A percentile compares a stretch with the other conserved stretches of the same genome.
phyloP scores from a whole-genome alignment of 2,113 vertebrate genomes.

The Serinus canaria region DNA sequence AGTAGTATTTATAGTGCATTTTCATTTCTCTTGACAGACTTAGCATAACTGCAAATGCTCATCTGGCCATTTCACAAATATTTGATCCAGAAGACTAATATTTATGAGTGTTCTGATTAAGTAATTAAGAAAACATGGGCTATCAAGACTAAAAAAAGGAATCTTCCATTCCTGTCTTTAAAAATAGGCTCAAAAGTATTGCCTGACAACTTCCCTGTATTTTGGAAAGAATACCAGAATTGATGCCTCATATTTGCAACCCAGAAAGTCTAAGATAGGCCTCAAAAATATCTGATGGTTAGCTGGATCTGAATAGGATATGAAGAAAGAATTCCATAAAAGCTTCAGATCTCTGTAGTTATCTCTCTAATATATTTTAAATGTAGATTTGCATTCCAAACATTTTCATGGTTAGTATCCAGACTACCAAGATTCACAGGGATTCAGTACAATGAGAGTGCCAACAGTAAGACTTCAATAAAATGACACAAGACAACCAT shows the following conservation, averaged over 20 bases:
- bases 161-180: background rate
- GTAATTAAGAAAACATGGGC: slow-evolving; percentile 27
- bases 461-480: background rate
- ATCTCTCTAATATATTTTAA: background rate
- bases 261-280: background rate
- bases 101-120: slow-evolving; percentile 21
- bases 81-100: slow-evolving; percentile 1
- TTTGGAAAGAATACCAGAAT: background rate
- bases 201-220: background rate
- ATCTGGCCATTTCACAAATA: slow-evolving; percentile 11
- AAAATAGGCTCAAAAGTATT: background rate
- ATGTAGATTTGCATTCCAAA: background rate
- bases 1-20: background rate
- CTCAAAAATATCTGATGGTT: background rate
- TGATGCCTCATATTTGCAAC: background rate
- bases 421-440: background rate
- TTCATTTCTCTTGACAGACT: background rate
- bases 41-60: background rate
- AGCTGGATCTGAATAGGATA: background rate
- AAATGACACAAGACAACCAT: background rate
- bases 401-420: background rate
- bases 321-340: background rate
- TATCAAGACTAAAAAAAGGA: background rate
- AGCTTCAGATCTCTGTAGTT: background rate
- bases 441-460: background rate